Conservation (phyloP, 2,797 vertebrate species). For the Alcedo quadribrachys region DNA sequence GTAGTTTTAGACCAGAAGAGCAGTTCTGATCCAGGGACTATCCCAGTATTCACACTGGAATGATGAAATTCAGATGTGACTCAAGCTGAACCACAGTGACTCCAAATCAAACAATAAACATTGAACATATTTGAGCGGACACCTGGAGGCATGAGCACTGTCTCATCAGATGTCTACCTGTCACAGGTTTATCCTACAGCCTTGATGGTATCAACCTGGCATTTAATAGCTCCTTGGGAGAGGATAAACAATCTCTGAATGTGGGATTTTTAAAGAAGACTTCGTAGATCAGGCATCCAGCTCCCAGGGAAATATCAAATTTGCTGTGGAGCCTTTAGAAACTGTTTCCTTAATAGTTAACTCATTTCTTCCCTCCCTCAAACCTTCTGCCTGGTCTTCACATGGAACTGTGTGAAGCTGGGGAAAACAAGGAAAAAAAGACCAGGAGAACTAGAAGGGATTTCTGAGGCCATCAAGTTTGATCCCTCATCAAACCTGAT, state of each 20-base stretch:
- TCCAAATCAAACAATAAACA: background rate
- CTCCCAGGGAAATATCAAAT: background rate
- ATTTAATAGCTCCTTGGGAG: background rate
- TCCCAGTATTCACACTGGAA: background rate
- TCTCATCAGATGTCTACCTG: background rate
- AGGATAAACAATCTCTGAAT: background rate
- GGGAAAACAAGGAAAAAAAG: background rate
- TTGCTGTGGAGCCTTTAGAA: background rate
- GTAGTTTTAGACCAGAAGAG: background rate
- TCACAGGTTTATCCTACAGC: background rate
- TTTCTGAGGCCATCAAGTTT: background rate
- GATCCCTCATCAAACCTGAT: background rate
- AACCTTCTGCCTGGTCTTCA: background rate
- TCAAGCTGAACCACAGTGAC: background rate
- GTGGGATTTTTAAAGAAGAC: background rate
- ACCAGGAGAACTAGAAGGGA: background rate
- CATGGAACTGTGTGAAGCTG: background rate
- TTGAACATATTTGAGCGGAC: background rate
- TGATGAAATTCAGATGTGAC: background rate
- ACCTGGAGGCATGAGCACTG: background rate
- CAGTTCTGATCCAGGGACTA: background rate
- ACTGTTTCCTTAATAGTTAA: slow-evolving; percentile 11
- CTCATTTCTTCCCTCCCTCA: background rate
- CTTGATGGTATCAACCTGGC: background rate
- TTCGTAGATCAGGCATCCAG: background rate